Base-by-base conservation (phyloP, 2,797 vertebrate genomes). In the Acipenser oxyrinchus region DNA sequence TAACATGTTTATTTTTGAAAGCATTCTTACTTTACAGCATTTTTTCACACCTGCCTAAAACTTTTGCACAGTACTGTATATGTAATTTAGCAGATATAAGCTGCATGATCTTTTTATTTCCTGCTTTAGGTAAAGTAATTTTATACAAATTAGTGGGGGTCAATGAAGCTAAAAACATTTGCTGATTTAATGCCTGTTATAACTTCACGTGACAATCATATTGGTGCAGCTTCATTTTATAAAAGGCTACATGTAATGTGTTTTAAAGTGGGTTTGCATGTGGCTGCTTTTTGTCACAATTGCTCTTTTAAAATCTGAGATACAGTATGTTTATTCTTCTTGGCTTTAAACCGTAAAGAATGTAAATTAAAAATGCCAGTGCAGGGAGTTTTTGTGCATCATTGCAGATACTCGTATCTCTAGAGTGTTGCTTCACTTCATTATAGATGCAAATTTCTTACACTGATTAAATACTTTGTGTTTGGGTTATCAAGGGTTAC, bases 371-470 rank as follows among this genome's bases (percentile, higher is more conserved):
- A 63, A 73, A 71, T 58, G 74, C 71, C 70, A 73, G 62, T 53
- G 63, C 66, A 66, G 53, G 65, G 53, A 67, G 10, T 63, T 69
- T 73, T 69, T 76, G 76, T 72, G 7, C 10, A 62, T 78, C 78
- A 68, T 73, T 75, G 77, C 69, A 80, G 81, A 72, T 70, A 59
- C 8, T 77, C 76, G 84, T 83, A 78, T 78, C 83, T 83, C 82
- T 68, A 74, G 83, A 83, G 83, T 60, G 72, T 65, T 72, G 48
- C 65, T 75, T 55, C 70, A 76, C 77, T 83, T 87, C 79, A 88
- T 86, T 87, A 85, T 81, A 81, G 86, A 89, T 88, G 82, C 86
- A 86, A 83, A 88, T 88, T 70, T 67, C 78, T 82, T 78, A 81
- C 73, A 82, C 83, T 82, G 85, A 88, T 87, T 76, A 86, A 86